phyloP scores from a whole-genome alignment of 2,888 invertebrate species.

The Cremastinae sp. region DNA sequence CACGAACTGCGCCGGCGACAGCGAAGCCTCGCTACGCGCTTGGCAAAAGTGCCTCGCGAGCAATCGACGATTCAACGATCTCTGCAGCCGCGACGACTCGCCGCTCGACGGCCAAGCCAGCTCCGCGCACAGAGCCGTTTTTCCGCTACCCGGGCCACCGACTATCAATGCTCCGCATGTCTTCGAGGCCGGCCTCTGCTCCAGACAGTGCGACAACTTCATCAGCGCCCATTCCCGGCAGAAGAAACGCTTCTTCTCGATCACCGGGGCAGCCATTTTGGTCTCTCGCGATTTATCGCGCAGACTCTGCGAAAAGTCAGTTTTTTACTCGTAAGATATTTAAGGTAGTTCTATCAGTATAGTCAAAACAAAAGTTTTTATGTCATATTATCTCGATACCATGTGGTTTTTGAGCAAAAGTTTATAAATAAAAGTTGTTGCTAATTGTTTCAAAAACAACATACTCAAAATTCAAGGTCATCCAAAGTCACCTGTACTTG shows the following conservation, averaged over 20 bases:
- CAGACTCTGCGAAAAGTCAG: neutral
- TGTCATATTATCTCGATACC: too few species aligned
- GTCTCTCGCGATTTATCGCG: neutral
- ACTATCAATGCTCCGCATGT: conserved; percentile 94
- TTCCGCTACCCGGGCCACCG: conserved; percentile 96
- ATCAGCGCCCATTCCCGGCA: conserved; percentile 98
- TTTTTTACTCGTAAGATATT: neutral
- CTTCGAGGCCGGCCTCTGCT: conserved; percentile 92
- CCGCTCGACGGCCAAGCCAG: conserved; percentile 87
- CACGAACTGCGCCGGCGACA: conserved; percentile 93
- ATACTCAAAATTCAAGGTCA: too few species aligned
- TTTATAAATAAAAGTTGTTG: too few species aligned
- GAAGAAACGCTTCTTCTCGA: conserved; percentile 89
- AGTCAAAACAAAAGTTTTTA: too few species aligned
- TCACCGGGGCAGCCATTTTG: conserved; percentile 79
- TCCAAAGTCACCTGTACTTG: too few species aligned
- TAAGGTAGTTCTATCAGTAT: too few species aligned
- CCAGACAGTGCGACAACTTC: conserved; percentile 94
- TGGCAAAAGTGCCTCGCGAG: conserved; percentile 94
- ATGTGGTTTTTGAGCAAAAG: too few species aligned
- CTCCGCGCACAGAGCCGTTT: conserved; percentile 94
- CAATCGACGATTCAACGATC: conserved; percentile 88
- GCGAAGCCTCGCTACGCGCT: conserved; percentile 91
- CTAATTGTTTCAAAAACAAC: too few species aligned
- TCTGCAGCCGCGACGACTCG: conserved; percentile 86